Percentiles rank a stretch among this genome's conserved stretches.
phyloP scores from a whole-genome alignment of 2,797 vertebrate species.

The Echiichthys vipera region DNA sequence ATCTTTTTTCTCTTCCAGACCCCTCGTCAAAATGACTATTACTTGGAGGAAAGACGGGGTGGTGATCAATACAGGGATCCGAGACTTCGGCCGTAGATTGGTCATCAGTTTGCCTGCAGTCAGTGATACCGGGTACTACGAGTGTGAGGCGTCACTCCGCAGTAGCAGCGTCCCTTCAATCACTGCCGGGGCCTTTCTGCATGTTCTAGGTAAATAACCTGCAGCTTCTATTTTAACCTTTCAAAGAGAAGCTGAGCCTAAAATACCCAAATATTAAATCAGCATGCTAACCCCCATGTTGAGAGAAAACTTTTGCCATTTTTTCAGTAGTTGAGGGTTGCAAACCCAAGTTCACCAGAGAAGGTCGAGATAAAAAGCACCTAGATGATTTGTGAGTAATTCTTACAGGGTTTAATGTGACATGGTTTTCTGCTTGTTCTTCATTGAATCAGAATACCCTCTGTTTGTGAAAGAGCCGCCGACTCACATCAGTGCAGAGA shows the following conservation, averaged over 20 bases:
- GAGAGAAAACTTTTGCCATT: slow-evolving; percentile 30
- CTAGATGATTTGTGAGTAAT: slow-evolving; percentile 8
- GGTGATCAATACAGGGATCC: slow-evolving; percentile 87
- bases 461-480: slow-evolving; percentile 94
- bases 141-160: slow-evolving; percentile 92
- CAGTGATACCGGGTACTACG: slow-evolving; percentile 91
- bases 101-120: slow-evolving; percentile 89
- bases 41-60: slow-evolving; percentile 93
- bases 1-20: slow-evolving; percentile 80
- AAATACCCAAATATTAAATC: slow-evolving; percentile 39
- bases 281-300: slow-evolving; percentile 14
- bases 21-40: slow-evolving; percentile 93
- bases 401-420: slow-evolving; percentile 37
- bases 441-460: slow-evolving; percentile 86
- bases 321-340: slow-evolving; percentile 44
- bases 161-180: slow-evolving; percentile 91
- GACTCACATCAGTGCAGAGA: slow-evolving; percentile 94
- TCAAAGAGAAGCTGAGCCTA: slow-evolving; percentile 10
- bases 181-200: slow-evolving; percentile 87
- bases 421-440: slow-evolving; percentile 1
- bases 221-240: slow-evolving; percentile 9
- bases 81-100: slow-evolving; percentile 91
- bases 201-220: slow-evolving; percentile 88
- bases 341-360: slow-evolving; percentile 9
- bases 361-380: slow-evolving; percentile 11